phyloP scores from a whole-genome alignment of 2,797 vertebrate species.

The Acropternis orthonyx region DNA sequence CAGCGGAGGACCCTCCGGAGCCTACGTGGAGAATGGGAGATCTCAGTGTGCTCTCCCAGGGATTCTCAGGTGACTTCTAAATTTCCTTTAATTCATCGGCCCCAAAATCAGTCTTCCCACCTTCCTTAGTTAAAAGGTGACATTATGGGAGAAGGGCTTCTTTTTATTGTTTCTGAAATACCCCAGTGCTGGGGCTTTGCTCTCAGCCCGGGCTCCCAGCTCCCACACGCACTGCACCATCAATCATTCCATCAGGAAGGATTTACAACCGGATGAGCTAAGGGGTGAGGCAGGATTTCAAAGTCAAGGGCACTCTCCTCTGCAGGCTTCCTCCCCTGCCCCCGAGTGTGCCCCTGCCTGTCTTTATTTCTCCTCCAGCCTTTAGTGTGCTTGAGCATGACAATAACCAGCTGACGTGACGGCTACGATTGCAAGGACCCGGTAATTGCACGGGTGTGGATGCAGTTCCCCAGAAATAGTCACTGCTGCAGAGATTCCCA shows the following conservation, averaged over 20 bases:
- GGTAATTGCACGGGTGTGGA: accelerated
- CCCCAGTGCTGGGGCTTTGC: not conserved
- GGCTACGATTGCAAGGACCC: not conserved
- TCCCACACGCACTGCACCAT: accelerated
- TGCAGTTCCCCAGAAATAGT: not conserved
- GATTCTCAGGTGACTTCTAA: not conserved
- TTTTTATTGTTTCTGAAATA: not conserved
- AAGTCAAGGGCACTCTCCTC: not conserved
- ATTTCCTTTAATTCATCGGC: not conserved
- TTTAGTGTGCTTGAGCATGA: not conserved
- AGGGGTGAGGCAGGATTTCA: not conserved
- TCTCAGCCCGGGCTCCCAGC: not conserved
- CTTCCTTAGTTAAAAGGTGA: not conserved
- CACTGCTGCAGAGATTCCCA: not conserved
- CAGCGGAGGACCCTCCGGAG: accelerated
- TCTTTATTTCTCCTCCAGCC: not conserved
- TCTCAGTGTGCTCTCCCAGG: accelerated
- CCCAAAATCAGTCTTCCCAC: not conserved
- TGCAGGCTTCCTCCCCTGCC: not conserved
- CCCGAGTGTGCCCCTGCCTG: not conserved
- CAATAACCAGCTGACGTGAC: accelerated
- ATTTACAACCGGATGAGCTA: not conserved
- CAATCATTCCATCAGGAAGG: not conserved
- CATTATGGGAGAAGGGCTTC: not conserved
- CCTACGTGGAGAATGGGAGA: accelerated